A percentile compares a stretch with the other conserved stretches of the same genome.
Conservation (phyloP, 2,797 vertebrate genomes). For the Enteromius afrohamiltoni region DNA sequence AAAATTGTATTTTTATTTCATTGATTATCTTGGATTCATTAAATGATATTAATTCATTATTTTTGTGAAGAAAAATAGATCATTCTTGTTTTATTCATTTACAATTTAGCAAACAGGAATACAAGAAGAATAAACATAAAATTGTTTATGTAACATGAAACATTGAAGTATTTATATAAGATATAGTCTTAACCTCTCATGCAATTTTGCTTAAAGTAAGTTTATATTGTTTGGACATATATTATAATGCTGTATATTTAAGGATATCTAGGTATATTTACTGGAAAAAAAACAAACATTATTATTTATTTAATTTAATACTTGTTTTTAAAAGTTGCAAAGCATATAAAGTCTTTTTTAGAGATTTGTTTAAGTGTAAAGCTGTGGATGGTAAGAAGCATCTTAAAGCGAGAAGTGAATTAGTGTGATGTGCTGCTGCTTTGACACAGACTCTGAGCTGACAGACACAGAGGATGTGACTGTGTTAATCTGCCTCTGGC, state of each 20-base stretch:
- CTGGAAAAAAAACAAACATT: neutral
- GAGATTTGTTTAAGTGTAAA: neutral
- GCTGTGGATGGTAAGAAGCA: neutral
- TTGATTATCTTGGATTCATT: no score
- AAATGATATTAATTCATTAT: no score
- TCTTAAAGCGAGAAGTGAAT: neutral
- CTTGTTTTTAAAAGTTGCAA: neutral
- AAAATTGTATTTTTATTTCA: neutral
- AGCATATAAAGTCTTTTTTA: neutral
- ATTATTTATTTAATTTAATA: neutral
- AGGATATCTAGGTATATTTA: neutral
- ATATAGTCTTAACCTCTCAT: neutral
- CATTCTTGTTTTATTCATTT: neutral
- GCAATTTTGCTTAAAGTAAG: neutral
- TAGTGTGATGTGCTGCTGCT: slow-evolving; percentile 9
- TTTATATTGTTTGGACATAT: neutral
- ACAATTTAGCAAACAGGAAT: neutral
- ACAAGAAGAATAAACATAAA: neutral
- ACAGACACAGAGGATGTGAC: slow-evolving; percentile 32
- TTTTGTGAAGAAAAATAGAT: neutral
- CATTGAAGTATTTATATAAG: neutral
- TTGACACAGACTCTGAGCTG: slow-evolving; percentile 13
- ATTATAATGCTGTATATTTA: neutral
- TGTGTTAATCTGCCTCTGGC: slow-evolving; percentile 51
- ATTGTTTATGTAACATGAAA: neutral